phyloP scores from a whole-genome alignment of 1,140 invertebrate genomes.

The Chelonus insularis region DNA sequence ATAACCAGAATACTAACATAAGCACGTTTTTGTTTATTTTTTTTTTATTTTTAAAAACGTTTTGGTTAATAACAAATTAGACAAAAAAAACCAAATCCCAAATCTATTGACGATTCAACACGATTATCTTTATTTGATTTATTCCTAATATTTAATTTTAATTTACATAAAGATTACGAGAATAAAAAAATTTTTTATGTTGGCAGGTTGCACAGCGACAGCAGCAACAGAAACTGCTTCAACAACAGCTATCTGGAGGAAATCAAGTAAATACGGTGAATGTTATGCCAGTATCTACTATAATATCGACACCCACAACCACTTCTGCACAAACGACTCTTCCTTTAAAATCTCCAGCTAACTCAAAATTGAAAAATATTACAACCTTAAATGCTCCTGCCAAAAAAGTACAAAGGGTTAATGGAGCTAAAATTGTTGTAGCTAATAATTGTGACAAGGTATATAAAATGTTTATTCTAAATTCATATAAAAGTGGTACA shows the following conservation, averaged over 20 bases:
- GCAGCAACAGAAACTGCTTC: conserved; percentile 64
- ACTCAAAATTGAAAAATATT: conserved; percentile 55
- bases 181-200: neutral
- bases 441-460: conserved; percentile 58
- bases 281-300: too few species aligned
- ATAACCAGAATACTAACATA: too few species aligned
- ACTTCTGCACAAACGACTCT: conserved; percentile 33
- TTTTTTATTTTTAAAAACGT: too few species aligned
- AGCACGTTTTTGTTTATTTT: too few species aligned
- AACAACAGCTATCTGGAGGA: conserved; percentile 56
- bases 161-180: too few species aligned
- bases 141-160: too few species aligned
- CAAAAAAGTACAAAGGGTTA: conserved; percentile 57
- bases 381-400: conserved; percentile 50
- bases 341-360: conserved; percentile 51
- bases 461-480: too few species aligned
- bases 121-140: too few species aligned
- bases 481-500: too few species aligned
- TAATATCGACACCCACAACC: conserved; percentile 47
- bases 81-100: too few species aligned
- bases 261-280: conserved; percentile 48
- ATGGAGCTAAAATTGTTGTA: conserved; percentile 56
- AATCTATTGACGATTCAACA: too few species aligned
- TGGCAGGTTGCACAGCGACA: conserved; percentile 66
- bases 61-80: too few species aligned